phyloP scores from a whole-genome alignment of 2,888 invertebrate species.

The Sphecodes monilicornis region DNA sequence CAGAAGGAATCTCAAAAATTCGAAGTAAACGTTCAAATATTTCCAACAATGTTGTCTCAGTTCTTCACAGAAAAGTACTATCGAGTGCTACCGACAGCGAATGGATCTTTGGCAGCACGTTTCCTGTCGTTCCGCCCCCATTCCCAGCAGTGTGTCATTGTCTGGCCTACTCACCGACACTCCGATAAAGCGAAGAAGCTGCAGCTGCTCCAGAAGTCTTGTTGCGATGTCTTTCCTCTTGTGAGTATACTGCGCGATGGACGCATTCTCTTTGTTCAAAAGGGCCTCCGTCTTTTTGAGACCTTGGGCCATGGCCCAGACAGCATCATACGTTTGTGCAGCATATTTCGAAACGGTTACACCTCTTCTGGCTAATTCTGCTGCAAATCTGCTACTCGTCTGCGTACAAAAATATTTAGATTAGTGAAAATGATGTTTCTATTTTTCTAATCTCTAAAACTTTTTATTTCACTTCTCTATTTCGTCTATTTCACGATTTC shows the following conservation, averaged over 20 bases:
- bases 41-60: neutral
- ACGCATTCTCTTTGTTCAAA: conserved; percentile 84
- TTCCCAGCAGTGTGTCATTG: neutral
- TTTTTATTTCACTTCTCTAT: too few species aligned
- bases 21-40: neutral
- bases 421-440: neutral
- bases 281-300: conserved; percentile 88
- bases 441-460: too few species aligned
- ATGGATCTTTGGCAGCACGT: neutral
- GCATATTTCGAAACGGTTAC: conserved; percentile 89
- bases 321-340: conserved; percentile 94
- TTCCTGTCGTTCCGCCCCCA: neutral
- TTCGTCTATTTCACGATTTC: too few species aligned
- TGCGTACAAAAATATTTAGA: conserved; percentile 78
- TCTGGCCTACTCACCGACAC: conserved; percentile 90
- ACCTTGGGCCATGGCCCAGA: conserved; percentile 95
- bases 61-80: neutral
- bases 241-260: conserved; percentile 90
- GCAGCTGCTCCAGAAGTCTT: conserved; percentile 90
- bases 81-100: neutral
- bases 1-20: neutral
- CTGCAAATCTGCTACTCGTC: conserved; percentile 88
- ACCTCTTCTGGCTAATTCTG: conserved; percentile 86
- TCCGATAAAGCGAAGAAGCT: conserved; percentile 91
- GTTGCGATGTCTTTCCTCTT: conserved; percentile 90